phyloP scores from a whole-genome alignment of 2,113 vertebrate species.

The Ctenodactylus gundi region DNA sequence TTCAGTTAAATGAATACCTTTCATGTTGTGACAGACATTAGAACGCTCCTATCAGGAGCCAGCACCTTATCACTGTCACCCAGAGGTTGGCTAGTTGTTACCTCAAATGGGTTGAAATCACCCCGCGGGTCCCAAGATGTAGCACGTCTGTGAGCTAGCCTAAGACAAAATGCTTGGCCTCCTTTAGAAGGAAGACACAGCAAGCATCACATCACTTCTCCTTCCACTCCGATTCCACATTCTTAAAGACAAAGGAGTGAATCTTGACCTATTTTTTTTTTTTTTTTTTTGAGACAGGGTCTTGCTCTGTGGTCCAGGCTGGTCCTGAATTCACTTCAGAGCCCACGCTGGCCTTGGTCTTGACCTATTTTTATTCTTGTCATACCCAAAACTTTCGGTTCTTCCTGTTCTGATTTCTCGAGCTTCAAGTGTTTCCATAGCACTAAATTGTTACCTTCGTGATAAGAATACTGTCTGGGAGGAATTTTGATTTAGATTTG shows the following conservation, averaged over 20 bases:
- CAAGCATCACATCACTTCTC: neutral
- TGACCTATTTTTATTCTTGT: neutral
- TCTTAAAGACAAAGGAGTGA: neutral
- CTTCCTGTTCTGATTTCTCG: neutral
- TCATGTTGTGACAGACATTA: slow-evolving; percentile 86
- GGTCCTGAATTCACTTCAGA: no score
- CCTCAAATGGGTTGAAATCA: neutral
- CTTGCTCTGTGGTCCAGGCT: no score
- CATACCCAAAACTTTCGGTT: slow-evolving; percentile 3
- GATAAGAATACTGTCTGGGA: neutral
- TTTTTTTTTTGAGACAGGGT: no score
- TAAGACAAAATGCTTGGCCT: neutral
- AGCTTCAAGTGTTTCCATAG: slow-evolving; percentile 11
- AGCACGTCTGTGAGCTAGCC: neutral
- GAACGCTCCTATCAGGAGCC: slow-evolving; percentile 10
- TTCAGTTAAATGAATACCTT: slow-evolving; percentile 49
- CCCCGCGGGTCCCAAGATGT: neutral
- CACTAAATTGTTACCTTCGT: slow-evolving; percentile 21
- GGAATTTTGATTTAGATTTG: slow-evolving; percentile 37
- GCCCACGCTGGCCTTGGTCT: no score
- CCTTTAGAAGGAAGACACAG: slow-evolving; percentile 16
- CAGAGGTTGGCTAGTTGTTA: neutral
- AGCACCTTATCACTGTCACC: neutral
- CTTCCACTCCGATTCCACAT: neutral
- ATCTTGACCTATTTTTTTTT: neutral